Evolutionary conservation across 2,113 vertebrate genomes (phyloP).

Genomic region (Scomber scombrus): DNA sequence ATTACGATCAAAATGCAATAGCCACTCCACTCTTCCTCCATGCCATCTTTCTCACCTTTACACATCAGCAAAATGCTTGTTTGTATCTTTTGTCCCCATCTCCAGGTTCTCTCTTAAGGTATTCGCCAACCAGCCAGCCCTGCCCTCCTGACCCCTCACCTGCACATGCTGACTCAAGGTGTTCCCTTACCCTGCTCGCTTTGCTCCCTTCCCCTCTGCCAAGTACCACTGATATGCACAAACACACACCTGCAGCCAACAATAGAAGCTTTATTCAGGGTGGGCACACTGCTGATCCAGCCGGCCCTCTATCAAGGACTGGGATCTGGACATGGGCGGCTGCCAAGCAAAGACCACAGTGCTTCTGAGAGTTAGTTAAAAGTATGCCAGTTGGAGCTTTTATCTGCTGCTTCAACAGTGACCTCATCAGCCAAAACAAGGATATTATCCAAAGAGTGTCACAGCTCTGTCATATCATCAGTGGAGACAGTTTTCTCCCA

Average conservation of each 20-base stretch:
- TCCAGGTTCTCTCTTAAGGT: slow-evolving; percentile 11
- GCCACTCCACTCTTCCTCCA: no score
- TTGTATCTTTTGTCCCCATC: background rate
- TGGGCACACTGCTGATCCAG: slow-evolving; percentile 59
- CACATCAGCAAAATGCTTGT: background rate
- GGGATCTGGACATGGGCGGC: slow-evolving; percentile 66
- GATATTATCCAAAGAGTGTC: slow-evolving; percentile 40
- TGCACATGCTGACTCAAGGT: slow-evolving; percentile 78
- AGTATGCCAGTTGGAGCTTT: slow-evolving; percentile 29
- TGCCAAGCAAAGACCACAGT: slow-evolving; percentile 44
- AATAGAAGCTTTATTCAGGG: slow-evolving; percentile 72
- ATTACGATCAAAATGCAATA: no score
- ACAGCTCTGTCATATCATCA: slow-evolving; percentile 23
- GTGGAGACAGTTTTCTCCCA: slow-evolving; percentile 5
- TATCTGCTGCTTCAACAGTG: slow-evolving; percentile 33
- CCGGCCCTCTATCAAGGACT: slow-evolving; percentile 51
- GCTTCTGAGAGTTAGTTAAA: slow-evolving; percentile 50
- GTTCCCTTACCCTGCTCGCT: slow-evolving; percentile 63
- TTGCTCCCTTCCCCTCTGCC: slow-evolving; percentile 73
- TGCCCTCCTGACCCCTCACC: slow-evolving; percentile 72
- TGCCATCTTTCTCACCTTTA: background rate
- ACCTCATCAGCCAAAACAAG: slow-evolving; percentile 50
- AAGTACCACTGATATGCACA: slow-evolving; percentile 72
- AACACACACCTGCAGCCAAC: slow-evolving; percentile 77
- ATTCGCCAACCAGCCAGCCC: slow-evolving; percentile 18